phyloP scores from a whole-genome alignment of 2,888 invertebrate genomes.

The Orthosia gothica region DNA sequence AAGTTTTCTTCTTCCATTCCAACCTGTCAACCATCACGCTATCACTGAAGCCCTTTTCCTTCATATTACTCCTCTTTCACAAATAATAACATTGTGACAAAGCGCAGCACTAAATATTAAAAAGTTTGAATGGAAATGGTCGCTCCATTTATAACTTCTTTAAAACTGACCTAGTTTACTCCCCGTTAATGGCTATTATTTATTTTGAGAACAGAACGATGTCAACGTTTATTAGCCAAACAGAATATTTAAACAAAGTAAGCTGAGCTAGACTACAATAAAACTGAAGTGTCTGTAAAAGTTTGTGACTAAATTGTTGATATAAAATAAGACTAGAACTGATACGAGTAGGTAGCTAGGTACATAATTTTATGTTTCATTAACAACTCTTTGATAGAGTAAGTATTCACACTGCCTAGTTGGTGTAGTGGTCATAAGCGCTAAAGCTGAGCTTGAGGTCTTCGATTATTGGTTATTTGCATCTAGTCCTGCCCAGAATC shows the following conservation, averaged over 20 bases:
- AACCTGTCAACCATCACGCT: too few relatives aligned
- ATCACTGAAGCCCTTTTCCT: too few relatives aligned
- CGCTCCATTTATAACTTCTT: constrained; percentile 25
- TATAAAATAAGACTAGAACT: background rate
- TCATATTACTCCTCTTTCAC: too few relatives aligned
- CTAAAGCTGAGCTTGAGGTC: too few relatives aligned
- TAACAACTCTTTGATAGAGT: too few relatives aligned
- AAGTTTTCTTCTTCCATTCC: too few relatives aligned
- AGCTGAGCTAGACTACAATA: background rate
- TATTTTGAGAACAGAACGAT: constrained; percentile 39
- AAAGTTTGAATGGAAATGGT: constrained; percentile 24
- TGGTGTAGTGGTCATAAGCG: too few relatives aligned
- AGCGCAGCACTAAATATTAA: constrained; percentile 18
- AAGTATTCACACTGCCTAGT: too few relatives aligned
- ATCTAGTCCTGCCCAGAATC: too few relatives aligned
- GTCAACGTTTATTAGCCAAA: background rate
- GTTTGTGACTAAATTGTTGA: background rate
- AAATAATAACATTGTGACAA: constrained; percentile 1
- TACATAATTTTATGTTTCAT: too few relatives aligned
- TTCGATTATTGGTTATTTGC: too few relatives aligned
- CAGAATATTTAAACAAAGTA: constrained; percentile 5
- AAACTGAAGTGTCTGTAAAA: background rate
- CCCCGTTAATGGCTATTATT: constrained; percentile 11
- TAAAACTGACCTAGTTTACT: constrained; percentile 43
- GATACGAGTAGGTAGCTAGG: background rate